Evolutionary conservation across 2,888 invertebrate species (phyloP), one percentile per base, ranked within the genome.

Genomic region (Parnassius glacialis): DNA sequence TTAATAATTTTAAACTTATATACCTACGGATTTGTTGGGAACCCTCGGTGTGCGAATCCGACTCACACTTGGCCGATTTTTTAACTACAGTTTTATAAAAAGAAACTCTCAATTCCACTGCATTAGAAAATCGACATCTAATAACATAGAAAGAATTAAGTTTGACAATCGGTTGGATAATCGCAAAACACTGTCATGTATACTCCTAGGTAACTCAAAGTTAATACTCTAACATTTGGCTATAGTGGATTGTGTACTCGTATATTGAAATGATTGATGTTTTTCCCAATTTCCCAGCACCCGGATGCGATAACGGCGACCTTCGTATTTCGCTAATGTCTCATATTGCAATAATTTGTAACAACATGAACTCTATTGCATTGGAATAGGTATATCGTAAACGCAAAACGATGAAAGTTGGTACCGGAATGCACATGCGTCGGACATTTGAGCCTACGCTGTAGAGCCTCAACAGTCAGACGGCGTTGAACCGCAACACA

Each of bases 361-460:
- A 51, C 3, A 74, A 66, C 68, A 66, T 73, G 11, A 51, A 66
- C 69, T 65, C 68, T 80, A 80, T 67, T 9, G 0, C 1, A 57
- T 16, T 9, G 3, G 0, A 2, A 65, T 80, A 83, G 67, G 70
- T 72, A 54, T 55, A 68, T 63, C 64, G 61, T 67, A 68, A 68
- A 52, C 65, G 75, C 70, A 73, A 62, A 59, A 52, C 7, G 45
- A 56, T 62, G 52, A 52, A 52, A 66, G 68, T 66, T 63, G 64
- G 66, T 65, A 63, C 70, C 72, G 76, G 81, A 82, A 83, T 87
- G 90, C 88, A 89, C 89, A 88, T 87, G 90, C 89, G 90, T 90
- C 80, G 79, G 75, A 70, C 65, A 63, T 65, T 63, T 73, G 74
- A 67, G 80, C 79, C 81, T 82, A 80, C 80, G 78, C 72, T 79